Evolutionary conservation across 2,797 vertebrate species (phyloP), one percentile per base, ranked within the genome.

Genomic region (Percopsis omiscomaycus): DNA sequence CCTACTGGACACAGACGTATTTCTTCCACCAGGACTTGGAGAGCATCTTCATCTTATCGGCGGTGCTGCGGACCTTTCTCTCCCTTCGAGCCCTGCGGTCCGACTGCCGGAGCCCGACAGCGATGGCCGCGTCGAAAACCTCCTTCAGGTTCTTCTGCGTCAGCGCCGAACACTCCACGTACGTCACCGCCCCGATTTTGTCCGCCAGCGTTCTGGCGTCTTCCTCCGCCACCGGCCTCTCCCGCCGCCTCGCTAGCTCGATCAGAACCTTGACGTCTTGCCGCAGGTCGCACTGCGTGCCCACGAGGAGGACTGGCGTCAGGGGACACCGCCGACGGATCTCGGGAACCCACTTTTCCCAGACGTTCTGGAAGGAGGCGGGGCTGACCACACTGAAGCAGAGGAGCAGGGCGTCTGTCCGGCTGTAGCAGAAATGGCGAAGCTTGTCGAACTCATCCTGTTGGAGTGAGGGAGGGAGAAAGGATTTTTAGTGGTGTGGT

Each of bases 111-210:
- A 95, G 82, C 27, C 93, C 94, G 0, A 89, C 91, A 0, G 91
- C 78, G 55, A 95, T 95, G 79, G 94, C 94, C 0, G 86, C 91
- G 5, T 95, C 94, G 2, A 95, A 95, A 74, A 95, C 94, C 76
- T 95, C 94, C 85, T 95, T 95, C 49, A 95, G 91, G 75, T 95
- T 95, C 88, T 95, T 94, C 66, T 95, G 94, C 0, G 94, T 95
- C 55, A 95, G 91, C 0, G 94, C 92, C 0, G 94, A 95, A 77
- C 94, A 95, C 85, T 95, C 94, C 0, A 95, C 56, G 10, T 95
- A 95, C 2, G 83, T 89, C 27, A 94, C 90, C 0, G 94, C 93
- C 13, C 92, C 94, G 0, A 92, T 78, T 77, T 94, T 93, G 28
- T 89, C 86, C 0, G 92, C 90, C 44, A 94, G 89, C 0, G 90